Conservation (phyloP, 2,888 invertebrate genomes). For the Anodontia alba region DNA sequence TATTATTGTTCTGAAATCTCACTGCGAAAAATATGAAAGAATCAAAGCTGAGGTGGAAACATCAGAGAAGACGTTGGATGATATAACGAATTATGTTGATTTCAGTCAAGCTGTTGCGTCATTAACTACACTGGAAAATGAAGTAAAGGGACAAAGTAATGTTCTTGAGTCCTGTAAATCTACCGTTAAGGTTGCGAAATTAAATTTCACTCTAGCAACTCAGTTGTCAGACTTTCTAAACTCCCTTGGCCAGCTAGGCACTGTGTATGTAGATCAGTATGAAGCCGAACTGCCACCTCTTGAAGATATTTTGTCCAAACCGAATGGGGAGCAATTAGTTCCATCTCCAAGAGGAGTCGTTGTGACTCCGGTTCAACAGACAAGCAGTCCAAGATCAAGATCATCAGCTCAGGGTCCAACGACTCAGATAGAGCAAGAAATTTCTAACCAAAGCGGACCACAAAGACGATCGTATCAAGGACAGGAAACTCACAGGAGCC, state of each 20-base stretch:
- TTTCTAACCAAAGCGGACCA: not conserved
- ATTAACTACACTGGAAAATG: conserved; percentile 46
- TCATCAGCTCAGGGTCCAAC: not conserved
- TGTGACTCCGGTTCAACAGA: not conserved
- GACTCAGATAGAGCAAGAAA: not conserved
- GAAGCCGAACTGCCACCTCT: conserved; percentile 45
- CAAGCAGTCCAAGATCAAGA: not conserved
- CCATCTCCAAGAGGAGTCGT: conserved; percentile 23
- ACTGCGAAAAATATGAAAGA: conserved; percentile 60
- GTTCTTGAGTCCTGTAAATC: conserved; percentile 49
- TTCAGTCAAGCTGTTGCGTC: conserved; percentile 45
- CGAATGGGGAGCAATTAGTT: conserved; percentile 21
- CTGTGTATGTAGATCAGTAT: conserved; percentile 44
- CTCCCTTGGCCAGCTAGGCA: conserved; percentile 49
- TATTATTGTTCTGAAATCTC: conserved; percentile 51
- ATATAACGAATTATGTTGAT: conserved; percentile 38
- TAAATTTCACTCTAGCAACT: conserved; percentile 48
- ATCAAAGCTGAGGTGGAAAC: conserved; percentile 50
- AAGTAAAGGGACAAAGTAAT: conserved; percentile 50
- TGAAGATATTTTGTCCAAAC: conserved; percentile 31
- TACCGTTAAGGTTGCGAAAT: conserved; percentile 46
- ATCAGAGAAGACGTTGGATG: conserved; percentile 41
- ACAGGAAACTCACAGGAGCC: not conserved
- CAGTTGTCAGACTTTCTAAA: conserved; percentile 53
- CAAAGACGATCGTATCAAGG: conserved; percentile 3